phyloP scores from a whole-genome alignment of 2,113 vertebrate species.

The Chaetops frenatus region DNA sequence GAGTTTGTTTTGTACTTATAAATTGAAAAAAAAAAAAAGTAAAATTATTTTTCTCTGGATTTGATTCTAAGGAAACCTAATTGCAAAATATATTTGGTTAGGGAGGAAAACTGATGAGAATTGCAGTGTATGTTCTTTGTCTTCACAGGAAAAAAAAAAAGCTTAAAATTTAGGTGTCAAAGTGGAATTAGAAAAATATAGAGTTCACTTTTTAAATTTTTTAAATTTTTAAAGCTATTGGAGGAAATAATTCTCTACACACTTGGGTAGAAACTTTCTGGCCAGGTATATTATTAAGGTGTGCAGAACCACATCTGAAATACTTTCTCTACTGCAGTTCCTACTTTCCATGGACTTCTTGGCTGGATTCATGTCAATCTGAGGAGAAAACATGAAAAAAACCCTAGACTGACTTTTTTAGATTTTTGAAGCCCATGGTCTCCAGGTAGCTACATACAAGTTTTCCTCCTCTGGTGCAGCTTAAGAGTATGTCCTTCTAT shows the following conservation, averaged over 20 bases:
- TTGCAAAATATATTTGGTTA: neutral
- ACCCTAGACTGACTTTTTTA: neutral
- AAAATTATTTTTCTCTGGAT: neutral
- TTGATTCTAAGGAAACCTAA: neutral
- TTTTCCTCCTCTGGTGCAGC: neutral
- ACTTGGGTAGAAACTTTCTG: neutral
- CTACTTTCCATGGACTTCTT: neutral
- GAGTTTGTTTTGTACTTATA: neutral
- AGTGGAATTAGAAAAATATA: neutral
- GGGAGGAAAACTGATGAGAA: neutral
- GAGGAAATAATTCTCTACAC: neutral
- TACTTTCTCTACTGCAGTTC: neutral
- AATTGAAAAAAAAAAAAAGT: neutral
- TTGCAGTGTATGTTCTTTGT: neutral
- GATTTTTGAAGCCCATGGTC: neutral
- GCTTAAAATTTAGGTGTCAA: neutral
- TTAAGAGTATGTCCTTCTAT: neutral
- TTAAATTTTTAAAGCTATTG: neutral
- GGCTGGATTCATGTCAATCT: neutral
- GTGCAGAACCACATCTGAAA: neutral
- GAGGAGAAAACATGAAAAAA: neutral
- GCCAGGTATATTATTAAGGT: neutral
- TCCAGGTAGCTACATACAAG: neutral
- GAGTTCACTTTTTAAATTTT: neutral
- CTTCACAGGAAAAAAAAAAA: neutral